Evolutionary conservation across 2,797 vertebrate genomes (phyloP).

Genomic region (Ciconia nigra): DNA sequence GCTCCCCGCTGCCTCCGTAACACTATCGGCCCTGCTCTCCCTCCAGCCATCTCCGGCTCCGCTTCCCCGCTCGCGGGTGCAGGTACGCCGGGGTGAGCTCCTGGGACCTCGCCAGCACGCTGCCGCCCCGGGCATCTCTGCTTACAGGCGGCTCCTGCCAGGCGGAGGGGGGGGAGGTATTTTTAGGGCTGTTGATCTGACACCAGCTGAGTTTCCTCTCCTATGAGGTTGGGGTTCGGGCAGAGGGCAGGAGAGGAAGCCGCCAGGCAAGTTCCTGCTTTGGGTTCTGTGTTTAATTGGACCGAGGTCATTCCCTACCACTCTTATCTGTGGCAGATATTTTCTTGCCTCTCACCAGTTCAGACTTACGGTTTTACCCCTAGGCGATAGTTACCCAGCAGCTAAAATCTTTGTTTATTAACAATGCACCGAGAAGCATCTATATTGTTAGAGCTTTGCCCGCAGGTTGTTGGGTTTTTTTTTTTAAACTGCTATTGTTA

Average conservation of each 20-base stretch:
- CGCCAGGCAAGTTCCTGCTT: not conserved
- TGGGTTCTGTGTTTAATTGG: not conserved
- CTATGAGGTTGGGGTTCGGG: not conserved
- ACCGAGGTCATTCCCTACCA: not conserved
- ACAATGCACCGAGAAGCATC: not conserved
- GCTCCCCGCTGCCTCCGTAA: not conserved
- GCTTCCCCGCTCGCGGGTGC: not conserved
- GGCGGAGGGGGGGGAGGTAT: not conserved
- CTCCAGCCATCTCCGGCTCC: not conserved
- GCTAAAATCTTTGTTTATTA: constrained; percentile 26
- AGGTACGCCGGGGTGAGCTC: not conserved
- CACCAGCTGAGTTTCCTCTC: not conserved
- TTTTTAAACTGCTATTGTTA: not conserved
- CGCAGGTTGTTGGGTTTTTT: not conserved
- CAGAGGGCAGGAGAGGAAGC: not conserved
- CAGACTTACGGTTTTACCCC: not conserved
- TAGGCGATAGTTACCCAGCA: not conserved
- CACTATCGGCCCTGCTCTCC: not conserved
- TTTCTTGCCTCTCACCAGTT: not conserved
- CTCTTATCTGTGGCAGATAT: not conserved
- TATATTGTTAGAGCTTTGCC: not conserved
- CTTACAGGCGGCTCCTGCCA: not conserved
- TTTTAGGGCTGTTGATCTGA: constrained; percentile 48
- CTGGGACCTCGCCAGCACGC: not conserved
- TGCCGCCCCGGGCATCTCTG: not conserved